Conservation (phyloP, 2,888 invertebrate species). For the Ecliptopera silaceata region DNA sequence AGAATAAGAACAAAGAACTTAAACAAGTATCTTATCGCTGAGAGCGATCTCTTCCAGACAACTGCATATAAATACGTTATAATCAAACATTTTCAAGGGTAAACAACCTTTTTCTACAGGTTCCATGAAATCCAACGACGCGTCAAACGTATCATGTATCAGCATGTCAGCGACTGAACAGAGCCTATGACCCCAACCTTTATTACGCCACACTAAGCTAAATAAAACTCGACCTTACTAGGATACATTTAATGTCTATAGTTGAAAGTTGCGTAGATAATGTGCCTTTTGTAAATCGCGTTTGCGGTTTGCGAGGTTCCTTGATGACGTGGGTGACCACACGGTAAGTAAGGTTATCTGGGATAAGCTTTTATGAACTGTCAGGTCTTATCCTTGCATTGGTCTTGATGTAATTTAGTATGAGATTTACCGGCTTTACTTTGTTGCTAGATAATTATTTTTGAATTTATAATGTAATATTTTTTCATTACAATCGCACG, state of each 20-base stretch:
- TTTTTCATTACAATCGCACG: no score
- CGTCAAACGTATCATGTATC: slow-evolving; percentile 10
- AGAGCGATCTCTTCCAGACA: no score
- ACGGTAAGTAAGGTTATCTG: slow-evolving; percentile 23
- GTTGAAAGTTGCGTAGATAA: slow-evolving; percentile 19
- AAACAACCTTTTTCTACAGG: neutral
- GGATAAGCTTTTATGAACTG: slow-evolving; percentile 31
- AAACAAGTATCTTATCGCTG: no score
- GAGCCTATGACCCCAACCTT: slow-evolving; percentile 7
- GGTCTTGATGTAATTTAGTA: slow-evolving; percentile 4
- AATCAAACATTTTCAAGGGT: neutral
- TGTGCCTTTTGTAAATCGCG: slow-evolving; percentile 12
- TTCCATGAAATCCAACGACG: neutral
- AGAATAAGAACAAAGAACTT: no score
- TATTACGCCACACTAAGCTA: slow-evolving; percentile 21
- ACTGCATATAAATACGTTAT: no score
- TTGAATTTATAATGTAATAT: no score
- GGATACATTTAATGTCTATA: slow-evolving; percentile 22
- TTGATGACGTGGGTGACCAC: slow-evolving; percentile 17
- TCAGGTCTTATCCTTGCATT: slow-evolving; percentile 11
- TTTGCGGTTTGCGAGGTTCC: slow-evolving; percentile 17
- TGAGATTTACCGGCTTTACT: neutral
- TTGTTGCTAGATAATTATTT: no score
- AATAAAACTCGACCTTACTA: slow-evolving; percentile 24
- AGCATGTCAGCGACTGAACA: slow-evolving; percentile 1